Conservation (phyloP, 2,113 vertebrate species). For the Alethe diademata region DNA sequence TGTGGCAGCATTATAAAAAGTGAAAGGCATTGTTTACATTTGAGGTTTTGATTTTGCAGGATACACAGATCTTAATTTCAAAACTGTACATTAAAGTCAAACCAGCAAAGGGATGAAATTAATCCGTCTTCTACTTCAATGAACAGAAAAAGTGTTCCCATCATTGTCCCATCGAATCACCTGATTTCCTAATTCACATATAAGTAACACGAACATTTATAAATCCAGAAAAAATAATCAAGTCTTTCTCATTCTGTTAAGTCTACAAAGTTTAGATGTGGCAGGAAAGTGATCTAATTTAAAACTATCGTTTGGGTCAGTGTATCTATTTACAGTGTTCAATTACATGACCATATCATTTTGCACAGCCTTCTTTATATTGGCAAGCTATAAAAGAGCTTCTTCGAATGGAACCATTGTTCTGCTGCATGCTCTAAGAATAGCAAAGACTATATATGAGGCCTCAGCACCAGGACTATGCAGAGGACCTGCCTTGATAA, state of each 20-base stretch:
- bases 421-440: conserved; percentile 43
- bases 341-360: conserved; percentile 62
- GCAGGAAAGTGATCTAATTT: conserved; percentile 49
- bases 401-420: conserved; percentile 47
- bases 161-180: not conserved
- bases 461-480: not conserved
- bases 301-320: conserved; percentile 16
- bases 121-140: not conserved
- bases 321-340: conserved; percentile 49
- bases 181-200: not conserved
- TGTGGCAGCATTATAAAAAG: not conserved
- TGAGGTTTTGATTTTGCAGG: not conserved
- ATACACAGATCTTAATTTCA: not conserved
- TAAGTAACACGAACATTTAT: not conserved
- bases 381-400: conserved; percentile 64
- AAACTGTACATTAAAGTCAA: not conserved
- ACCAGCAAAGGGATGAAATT: not conserved
- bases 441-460: conserved; percentile 45
- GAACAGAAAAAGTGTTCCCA: not conserved
- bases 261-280: conserved; percentile 24
- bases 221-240: conserved; percentile 24
- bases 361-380: conserved; percentile 62
- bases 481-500: conserved; percentile 28
- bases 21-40: not conserved
- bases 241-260: not conserved